A percentile compares a stretch with the other conserved stretches of the same genome.
Evolutionary conservation across 2,113 vertebrate genomes (phyloP).

Genomic region (Phalacrocorax carbo): DNA sequence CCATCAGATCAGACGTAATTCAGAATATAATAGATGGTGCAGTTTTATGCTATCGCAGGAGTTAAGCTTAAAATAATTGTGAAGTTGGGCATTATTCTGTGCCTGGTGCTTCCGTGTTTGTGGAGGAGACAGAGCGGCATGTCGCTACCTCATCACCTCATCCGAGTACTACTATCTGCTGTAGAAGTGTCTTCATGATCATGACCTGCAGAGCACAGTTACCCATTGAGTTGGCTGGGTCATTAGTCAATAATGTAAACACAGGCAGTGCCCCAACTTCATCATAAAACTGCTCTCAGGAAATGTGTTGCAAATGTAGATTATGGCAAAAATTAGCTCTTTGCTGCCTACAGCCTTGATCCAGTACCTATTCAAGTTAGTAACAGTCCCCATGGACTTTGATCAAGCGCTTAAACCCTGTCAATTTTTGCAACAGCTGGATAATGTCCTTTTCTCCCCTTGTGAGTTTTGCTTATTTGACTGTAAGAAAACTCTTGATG

Average conservation of each 20-base stretch:
- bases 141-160: neutral
- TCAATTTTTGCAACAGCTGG: neutral
- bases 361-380: neutral
- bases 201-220: neutral
- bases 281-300: neutral
- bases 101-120: neutral
- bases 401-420: neutral
- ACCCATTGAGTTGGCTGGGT: neutral
- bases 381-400: neutral
- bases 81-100: neutral
- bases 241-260: neutral
- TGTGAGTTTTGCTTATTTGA: neutral
- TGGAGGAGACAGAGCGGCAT: neutral
- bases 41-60: neutral
- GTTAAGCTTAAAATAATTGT: neutral
- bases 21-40: neutral
- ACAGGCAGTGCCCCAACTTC: neutral
- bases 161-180: neutral
- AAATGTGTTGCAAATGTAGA: neutral
- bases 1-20: neutral
- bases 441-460: neutral
- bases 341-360: neutral
- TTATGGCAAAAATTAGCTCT: neutral
- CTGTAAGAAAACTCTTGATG: neutral
- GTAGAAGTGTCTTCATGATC: neutral